A percentile compares a stretch with the other conserved stretches of the same genome.
phyloP scores from a whole-genome alignment of 2,888 invertebrate genomes.

The Aproaerema taeniolella region DNA sequence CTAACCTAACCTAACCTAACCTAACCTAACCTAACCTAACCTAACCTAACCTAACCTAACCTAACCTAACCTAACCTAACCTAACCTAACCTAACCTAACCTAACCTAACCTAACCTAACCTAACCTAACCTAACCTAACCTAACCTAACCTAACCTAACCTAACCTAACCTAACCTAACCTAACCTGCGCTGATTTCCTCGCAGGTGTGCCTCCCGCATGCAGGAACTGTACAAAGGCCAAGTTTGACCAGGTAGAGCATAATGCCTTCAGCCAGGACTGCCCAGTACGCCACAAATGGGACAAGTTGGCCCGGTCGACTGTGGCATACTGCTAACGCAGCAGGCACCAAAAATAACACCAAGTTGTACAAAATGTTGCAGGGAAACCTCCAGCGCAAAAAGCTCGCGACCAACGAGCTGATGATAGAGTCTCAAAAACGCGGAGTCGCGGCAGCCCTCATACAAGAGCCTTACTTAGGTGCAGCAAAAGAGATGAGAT shows the following conservation, averaged over 20 bases:
- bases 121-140: slow-evolving; percentile 11
- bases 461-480: slow-evolving; percentile 11
- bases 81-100: background rate
- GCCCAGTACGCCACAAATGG: slow-evolving; percentile 12
- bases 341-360: background rate
- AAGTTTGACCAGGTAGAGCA: slow-evolving; percentile 1
- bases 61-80: slow-evolving; percentile 10
- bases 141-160: slow-evolving; percentile 8
- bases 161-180: slow-evolving; percentile 13
- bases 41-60: slow-evolving; percentile 15
- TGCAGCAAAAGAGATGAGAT: background rate
- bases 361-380: background rate
- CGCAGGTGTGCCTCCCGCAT: background rate
- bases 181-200: background rate
- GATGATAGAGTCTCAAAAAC: slow-evolving; percentile 1
- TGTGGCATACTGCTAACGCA: slow-evolving; percentile 17
- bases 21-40: slow-evolving; percentile 17
- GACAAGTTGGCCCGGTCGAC: slow-evolving; percentile 14
- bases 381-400: slow-evolving; percentile 12
- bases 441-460: slow-evolving; percentile 7
- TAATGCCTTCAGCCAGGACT: slow-evolving; percentile 16
- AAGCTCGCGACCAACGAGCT: slow-evolving; percentile 9
- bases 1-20: slow-evolving; percentile 22
- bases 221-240: slow-evolving; percentile 14
- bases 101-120: slow-evolving; percentile 5